Base-by-base conservation (phyloP, 2,113 vertebrate species). In the Thinocorus orbignyianus region DNA sequence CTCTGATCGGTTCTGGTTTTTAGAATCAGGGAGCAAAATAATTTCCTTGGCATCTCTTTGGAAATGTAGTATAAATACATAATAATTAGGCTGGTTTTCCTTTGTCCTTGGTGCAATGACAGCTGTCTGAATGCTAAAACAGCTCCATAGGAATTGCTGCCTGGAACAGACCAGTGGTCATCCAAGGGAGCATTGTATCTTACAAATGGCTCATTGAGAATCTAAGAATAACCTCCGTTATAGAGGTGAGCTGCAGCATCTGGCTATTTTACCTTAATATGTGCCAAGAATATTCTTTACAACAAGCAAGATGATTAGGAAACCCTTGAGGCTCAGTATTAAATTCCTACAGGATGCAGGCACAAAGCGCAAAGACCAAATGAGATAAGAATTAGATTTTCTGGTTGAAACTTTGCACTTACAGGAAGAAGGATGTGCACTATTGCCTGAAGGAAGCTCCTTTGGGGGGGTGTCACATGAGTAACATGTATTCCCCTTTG, bases 391-490 rank as follows among this genome's bases (percentile, higher is more conserved):
- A 48, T 14, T 24, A 31, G 46, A 52, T 74, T 86, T 94, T 94
- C 82, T 95, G 76, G 64, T 77, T 78, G 64, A 76, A 93, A 51
- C 52, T 74, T 88, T 30, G 30, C 24, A 25, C 20, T 90, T 66
- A 25, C 0, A 0, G 64, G 28, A 58, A 35, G 64, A 42, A 73
- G 64, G 37, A 83, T 0, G 6, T 31, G 39, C 6, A 7, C 9
- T 72, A 0, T 70, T 80, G 42, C 74, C 19, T 49, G 48, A 80
- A 81, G 82, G 19, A 89, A 84, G 11, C 20, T 54, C 58, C 48
- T 64, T 7, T n/a, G 68, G 61, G 46, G 71, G 46, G 11, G 17
- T 61, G 17, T 83, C 55, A 79, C 49, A 49, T 73, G 82, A 88
- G 49, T 23, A 33, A 28, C 42, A 35, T 18, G 17, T 24, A 17